Conservation (phyloP, 2,797 vertebrate species). For the Odontamblyopus rebecca region DNA sequence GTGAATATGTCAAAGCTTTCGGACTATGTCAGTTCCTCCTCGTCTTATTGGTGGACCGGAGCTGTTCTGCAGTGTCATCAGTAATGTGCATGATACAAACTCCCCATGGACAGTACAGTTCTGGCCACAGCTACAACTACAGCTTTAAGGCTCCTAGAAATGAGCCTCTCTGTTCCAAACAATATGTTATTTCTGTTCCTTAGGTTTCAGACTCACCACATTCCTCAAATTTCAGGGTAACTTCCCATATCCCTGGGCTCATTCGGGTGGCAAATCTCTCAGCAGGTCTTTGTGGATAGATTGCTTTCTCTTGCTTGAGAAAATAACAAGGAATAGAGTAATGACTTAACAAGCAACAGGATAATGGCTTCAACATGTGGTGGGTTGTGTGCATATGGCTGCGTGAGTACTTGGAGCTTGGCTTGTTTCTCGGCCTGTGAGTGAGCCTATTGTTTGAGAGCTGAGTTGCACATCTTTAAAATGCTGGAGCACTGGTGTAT, state of each 20-base stretch:
- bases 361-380: constrained; percentile 82
- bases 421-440: constrained; percentile 41
- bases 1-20: constrained; percentile 76
- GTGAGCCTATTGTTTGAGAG: constrained; percentile 66
- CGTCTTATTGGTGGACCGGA: constrained; percentile 62
- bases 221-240: constrained; percentile 76
- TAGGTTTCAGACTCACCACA: constrained; percentile 69
- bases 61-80: constrained; percentile 72
- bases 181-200: constrained; percentile 56
- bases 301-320: constrained; percentile 79
- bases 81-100: constrained; percentile 56
- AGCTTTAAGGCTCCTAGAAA: constrained; percentile 51
- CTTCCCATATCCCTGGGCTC: constrained; percentile 75
- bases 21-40: constrained; percentile 73
- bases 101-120: constrained; percentile 53
- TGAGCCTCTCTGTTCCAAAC: constrained; percentile 47
- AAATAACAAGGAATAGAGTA: constrained; percentile 82
- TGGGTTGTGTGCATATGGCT: constrained; percentile 30
- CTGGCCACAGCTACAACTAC: constrained; percentile 46
- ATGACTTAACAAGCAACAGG: constrained; percentile 82
- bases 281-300: constrained; percentile 74
- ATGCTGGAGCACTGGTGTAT: constrained; percentile 56
- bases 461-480: constrained; percentile 67
- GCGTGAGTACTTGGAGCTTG: constrained; percentile 49
- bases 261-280: constrained; percentile 80